Percentiles rank a stretch among this genome's conserved stretches.
Conservation (phyloP, 92 coral and sea anemone genomes). For the Blastomussa wellsi region DNA sequence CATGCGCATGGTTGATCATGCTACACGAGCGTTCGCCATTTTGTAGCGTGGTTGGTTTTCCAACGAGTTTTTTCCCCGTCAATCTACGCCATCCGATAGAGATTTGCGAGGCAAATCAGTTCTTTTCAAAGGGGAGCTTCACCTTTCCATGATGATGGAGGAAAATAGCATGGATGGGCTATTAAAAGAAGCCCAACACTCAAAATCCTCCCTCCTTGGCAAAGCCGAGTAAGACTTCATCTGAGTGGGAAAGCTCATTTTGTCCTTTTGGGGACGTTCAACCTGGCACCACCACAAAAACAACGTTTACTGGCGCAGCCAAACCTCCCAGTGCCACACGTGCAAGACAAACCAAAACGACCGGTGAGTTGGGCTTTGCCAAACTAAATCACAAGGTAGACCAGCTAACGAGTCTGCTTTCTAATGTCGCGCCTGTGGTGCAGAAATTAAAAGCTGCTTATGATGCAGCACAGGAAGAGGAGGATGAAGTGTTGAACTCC, state of each 20-base stretch:
- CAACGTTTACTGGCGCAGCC: conserved; percentile 20
- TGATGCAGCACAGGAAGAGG: too few species aligned
- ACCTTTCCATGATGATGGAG: conserved; percentile 21
- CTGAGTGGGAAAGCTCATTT: conserved; percentile 14
- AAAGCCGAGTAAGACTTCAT: conserved; percentile 24
- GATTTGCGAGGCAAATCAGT: conserved; percentile 40
- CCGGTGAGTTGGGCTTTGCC: background rate
- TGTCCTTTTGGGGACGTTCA: conserved; percentile 12
- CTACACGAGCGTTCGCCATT: conserved; percentile 37
- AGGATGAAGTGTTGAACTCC: too few species aligned
- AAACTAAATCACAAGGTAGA: conserved; percentile 30
- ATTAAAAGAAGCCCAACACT: background rate
- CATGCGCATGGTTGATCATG: conserved; percentile 56
- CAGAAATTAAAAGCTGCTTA: too few species aligned
- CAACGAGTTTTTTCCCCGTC: conserved; percentile 17
- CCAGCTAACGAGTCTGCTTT: too few species aligned
- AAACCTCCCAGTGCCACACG: conserved; percentile 22
- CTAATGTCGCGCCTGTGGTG: too few species aligned
- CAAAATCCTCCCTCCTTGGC: conserved; percentile 22
- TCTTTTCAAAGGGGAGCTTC: conserved; percentile 5
- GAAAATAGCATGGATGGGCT: conserved; percentile 12
- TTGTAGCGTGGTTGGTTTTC: conserved; percentile 49
- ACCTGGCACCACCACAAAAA: conserved; percentile 25
- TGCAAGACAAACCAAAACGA: conserved; percentile 7
- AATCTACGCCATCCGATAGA: too few species aligned